A percentile compares a stretch with the other conserved stretches of the same genome.
Evolutionary conservation across 2,113 vertebrate species (phyloP).

Genomic region (Gobiocypris rarus): DNA sequence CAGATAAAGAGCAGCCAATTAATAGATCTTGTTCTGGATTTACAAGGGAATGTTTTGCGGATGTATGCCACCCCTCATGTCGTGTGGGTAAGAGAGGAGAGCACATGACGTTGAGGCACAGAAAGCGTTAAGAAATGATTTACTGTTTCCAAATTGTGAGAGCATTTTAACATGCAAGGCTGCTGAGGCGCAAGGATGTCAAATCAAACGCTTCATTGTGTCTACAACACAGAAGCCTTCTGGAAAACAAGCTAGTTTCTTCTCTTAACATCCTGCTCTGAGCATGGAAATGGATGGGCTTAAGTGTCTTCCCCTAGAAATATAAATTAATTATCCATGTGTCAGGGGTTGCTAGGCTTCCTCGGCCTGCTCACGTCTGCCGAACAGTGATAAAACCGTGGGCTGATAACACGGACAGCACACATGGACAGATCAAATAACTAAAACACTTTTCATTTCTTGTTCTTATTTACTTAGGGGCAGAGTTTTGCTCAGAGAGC

Average conservation of each 20-base stretch:
- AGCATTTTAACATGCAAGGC: not conserved
- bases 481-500: not conserved
- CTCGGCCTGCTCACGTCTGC: not conserved
- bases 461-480: not conserved
- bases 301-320: conserved; percentile 14
- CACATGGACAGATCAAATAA: not conserved
- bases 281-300: conserved; percentile 1
- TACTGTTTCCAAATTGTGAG: not conserved
- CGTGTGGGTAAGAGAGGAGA: not conserved
- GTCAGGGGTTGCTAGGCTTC: conserved; percentile 2
- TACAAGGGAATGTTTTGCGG: conserved; percentile 26
- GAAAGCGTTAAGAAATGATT: not conserved
- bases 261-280: not conserved
- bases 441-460: not conserved
- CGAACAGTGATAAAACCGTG: not conserved
- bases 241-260: conserved; percentile 21
- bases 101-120: not conserved
- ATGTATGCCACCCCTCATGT: not conserved
- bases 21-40: conserved; percentile 39
- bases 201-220: conserved; percentile 27
- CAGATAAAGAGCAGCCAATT: conserved; percentile 39
- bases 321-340: conserved; percentile 32
- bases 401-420: not conserved
- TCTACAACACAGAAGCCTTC: not conserved
- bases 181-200: not conserved